These are phyloP conservation scores for Silvanus unidentatus DNA, from an alignment of 2,888 invertebrate species.

Conservation along the genomic window DNA sequence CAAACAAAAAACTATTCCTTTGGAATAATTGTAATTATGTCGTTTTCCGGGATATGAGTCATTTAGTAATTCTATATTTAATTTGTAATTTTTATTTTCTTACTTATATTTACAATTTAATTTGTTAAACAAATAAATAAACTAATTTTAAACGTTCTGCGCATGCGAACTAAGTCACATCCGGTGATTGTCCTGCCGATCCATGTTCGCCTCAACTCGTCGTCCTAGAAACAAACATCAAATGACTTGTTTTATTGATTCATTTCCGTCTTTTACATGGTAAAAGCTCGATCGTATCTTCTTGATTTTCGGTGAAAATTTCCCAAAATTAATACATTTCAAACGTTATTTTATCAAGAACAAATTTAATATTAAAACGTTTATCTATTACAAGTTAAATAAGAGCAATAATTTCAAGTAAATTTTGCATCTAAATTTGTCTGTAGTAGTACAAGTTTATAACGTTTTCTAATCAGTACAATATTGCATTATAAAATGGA, in stretches of 20 bases:
- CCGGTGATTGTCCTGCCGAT: background rate
- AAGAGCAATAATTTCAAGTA: conserved; percentile 1
- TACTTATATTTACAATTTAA: too few species aligned
- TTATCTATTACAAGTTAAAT: conserved; percentile 5
- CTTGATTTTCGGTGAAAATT: conserved; percentile 26
- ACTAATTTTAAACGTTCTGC: background rate
- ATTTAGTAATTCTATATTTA: too few species aligned
- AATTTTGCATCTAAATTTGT: background rate
- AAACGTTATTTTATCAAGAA: conserved; percentile 18
- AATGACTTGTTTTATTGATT: conserved; percentile 14
- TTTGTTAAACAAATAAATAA: background rate
- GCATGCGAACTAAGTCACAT: background rate
- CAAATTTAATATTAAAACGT: conserved; percentile 10
- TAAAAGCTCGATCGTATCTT: conserved; percentile 24
- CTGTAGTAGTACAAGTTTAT: conserved; percentile 5
- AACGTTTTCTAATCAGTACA: conserved; percentile 9
- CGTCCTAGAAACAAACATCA: background rate
- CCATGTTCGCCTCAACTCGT: background rate
- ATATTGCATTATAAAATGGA: conserved; percentile 20
- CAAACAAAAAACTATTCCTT: too few species aligned
- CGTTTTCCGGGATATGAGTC: too few species aligned
- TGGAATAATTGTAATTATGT: too few species aligned
- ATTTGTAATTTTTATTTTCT: too few species aligned
- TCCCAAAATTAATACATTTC: conserved; percentile 13
- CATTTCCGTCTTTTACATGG: conserved; percentile 33